A percentile compares a stretch with the other conserved stretches of the same genome.
phyloP scores from a whole-genome alignment of 2,113 vertebrate genomes.

The Morone chrysops region DNA sequence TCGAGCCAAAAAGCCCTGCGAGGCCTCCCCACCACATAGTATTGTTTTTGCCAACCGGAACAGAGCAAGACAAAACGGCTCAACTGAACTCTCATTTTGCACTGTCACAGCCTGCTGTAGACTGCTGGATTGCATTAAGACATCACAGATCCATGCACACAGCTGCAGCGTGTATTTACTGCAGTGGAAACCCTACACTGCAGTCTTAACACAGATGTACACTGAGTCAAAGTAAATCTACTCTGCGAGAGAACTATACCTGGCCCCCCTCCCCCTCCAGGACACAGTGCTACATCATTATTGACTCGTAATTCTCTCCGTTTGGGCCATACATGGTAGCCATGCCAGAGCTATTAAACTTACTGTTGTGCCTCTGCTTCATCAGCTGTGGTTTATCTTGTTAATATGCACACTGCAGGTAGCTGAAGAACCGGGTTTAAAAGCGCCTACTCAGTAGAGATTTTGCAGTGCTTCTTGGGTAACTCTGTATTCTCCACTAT shows the following conservation, averaged over 20 bases:
- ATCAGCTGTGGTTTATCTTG: constrained; percentile 71
- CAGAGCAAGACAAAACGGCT: constrained; percentile 72
- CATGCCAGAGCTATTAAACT: constrained; percentile 60
- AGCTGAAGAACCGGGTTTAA: constrained; percentile 41
- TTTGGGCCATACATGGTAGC: constrained; percentile 44
- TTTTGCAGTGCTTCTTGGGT: constrained; percentile 21
- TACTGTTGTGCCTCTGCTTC: constrained; percentile 51
- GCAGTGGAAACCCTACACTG: constrained; percentile 47
- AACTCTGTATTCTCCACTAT: constrained; percentile 45
- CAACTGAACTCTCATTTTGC: constrained; percentile 72
- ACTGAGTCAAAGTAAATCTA: constrained; percentile 60
- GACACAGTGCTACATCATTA: constrained; percentile 74
- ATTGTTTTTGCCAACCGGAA: constrained; percentile 72
- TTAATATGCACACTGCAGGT: constrained; percentile 69
- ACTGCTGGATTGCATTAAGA: constrained; percentile 70
- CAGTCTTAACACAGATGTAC: constrained; percentile 63
- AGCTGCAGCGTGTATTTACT: constrained; percentile 57
- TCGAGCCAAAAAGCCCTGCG: constrained; percentile 66
- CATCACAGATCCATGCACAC: constrained; percentile 66
- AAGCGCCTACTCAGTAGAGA: constrained; percentile 28
- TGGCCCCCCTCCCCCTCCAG: constrained; percentile 35
- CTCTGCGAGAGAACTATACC: constrained; percentile 45
- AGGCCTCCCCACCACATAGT: constrained; percentile 54
- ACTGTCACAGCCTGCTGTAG: constrained; percentile 69
- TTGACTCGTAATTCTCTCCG: constrained; percentile 68